These are phyloP conservation scores for Pollenia angustigena DNA, from an alignment of 2,888 invertebrate genomes.

Conservation along the genomic window DNA sequence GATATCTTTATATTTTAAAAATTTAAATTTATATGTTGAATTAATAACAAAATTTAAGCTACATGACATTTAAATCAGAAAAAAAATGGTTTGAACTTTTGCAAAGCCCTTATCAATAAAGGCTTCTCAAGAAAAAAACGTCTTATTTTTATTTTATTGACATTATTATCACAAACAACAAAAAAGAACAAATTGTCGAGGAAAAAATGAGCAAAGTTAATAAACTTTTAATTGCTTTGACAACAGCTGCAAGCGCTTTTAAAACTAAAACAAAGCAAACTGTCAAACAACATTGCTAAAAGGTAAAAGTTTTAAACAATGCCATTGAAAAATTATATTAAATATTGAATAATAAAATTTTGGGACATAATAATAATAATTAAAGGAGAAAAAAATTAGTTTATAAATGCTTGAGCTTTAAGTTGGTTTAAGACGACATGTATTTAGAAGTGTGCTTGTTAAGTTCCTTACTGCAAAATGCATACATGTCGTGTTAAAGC, in stretches of 20 bases:
- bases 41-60: neutral
- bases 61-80: neutral
- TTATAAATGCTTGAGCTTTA: neutral
- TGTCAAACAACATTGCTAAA: conserved; percentile 68
- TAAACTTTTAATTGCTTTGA: conserved; percentile 73
- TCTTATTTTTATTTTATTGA: conserved; percentile 68
- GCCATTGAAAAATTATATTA: conserved; percentile 50
- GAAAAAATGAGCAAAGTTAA: conserved; percentile 65
- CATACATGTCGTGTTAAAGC: no score
- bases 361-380: conserved; percentile 26
- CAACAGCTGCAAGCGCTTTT: conserved; percentile 71
- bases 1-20: no score
- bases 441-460: no score
- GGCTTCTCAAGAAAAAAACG: neutral
- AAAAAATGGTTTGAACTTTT: neutral
- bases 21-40: neutral
- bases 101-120: conserved; percentile 15
- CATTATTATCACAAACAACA: conserved; percentile 65
- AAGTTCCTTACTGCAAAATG: no score
- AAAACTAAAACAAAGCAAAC: conserved; percentile 68
- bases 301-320: conserved; percentile 58
- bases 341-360: conserved; percentile 38
- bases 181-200: conserved; percentile 55
- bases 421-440: no score
- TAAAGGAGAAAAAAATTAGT: neutral